Conservation (phyloP, 2,797 vertebrate genomes). For the Falco novaeseelandiae region DNA sequence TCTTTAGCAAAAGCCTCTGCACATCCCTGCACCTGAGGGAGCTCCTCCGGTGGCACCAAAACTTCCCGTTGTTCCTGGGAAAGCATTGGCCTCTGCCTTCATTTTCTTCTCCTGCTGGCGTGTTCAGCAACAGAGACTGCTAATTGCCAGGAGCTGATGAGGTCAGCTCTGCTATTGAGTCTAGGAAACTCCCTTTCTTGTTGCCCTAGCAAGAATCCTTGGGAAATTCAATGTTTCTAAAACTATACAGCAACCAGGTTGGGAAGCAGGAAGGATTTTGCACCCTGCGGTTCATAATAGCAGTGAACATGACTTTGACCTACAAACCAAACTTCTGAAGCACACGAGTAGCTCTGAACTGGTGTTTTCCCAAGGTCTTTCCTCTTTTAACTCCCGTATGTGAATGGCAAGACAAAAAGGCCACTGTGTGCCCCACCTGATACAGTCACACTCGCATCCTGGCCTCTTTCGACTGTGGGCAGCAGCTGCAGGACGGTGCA, state of each 20-base stretch:
- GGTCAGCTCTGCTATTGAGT: background rate
- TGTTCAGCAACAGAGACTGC: background rate
- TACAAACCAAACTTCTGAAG: background rate
- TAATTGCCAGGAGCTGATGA: conserved; percentile 41
- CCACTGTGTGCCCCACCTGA: accelerated
- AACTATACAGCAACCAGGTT: background rate
- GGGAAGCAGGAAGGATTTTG: background rate
- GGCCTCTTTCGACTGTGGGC: accelerated
- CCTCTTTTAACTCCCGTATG: background rate
- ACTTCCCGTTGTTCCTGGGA: background rate
- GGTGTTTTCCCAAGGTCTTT: background rate
- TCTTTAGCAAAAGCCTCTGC: background rate
- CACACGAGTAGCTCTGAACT: background rate
- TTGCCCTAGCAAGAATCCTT: background rate
- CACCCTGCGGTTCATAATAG: background rate
- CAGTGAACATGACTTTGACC: background rate
- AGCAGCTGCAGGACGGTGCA: background rate
- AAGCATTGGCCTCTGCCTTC: background rate
- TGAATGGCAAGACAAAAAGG: background rate
- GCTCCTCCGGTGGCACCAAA: background rate
- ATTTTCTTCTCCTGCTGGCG: background rate
- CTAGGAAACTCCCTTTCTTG: background rate
- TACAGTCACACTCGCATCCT: background rate
- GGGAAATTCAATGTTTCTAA: background rate
- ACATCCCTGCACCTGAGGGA: background rate